phyloP scores from a whole-genome alignment of 2,888 invertebrate species.

The Campoplex capitator region DNA sequence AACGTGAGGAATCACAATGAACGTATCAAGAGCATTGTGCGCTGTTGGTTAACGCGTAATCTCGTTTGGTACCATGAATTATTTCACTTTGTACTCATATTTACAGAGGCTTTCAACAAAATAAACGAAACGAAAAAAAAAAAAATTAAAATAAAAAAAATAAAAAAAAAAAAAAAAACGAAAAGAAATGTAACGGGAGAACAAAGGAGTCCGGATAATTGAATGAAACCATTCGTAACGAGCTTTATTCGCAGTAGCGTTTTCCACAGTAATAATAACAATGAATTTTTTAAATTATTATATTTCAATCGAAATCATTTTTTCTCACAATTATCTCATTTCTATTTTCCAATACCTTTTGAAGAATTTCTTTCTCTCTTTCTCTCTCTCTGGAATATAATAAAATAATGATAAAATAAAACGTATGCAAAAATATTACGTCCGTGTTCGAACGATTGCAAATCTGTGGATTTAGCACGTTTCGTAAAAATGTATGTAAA shows the following conservation, averaged over 20 bases:
- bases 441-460: too few species aligned
- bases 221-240: background rate
- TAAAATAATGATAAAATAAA: too few species aligned
- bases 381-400: background rate
- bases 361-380: slow-evolving; percentile 28
- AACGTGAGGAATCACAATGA: slow-evolving; percentile 4
- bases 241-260: background rate
- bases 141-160: background rate
- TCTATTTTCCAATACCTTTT: background rate
- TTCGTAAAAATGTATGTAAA: too few species aligned
- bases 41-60: slow-evolving; percentile 10
- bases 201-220: background rate
- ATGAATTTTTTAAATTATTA: background rate
- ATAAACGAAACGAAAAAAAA: background rate
- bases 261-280: background rate
- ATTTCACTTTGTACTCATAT: slow-evolving; percentile 3
- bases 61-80: slow-evolving; percentile 14
- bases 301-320: background rate
- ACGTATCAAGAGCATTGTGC: background rate
- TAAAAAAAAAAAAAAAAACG: background rate
- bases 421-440: too few species aligned
- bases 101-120: background rate
- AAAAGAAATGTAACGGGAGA: background rate
- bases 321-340: background rate
- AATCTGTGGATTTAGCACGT: too few species aligned